Conservation (phyloP, 2,797 vertebrate species). For the Melanotaenia pygmaea region DNA sequence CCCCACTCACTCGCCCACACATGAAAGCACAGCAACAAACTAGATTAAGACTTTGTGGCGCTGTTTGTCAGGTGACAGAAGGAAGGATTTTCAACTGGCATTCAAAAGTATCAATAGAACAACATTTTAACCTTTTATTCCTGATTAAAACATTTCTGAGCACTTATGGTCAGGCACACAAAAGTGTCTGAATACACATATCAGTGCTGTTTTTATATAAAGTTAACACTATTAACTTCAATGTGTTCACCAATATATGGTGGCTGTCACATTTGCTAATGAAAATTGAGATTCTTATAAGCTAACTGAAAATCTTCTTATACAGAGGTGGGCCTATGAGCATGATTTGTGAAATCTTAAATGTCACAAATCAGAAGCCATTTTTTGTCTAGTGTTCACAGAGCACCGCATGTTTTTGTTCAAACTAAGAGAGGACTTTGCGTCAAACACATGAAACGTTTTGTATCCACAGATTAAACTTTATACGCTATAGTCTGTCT, state of each 20-base stretch:
- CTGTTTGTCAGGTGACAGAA: slow-evolving; percentile 34
- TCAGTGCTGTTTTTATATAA: background rate
- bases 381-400: too few species aligned
- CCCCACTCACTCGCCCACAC: slow-evolving; percentile 59
- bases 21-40: slow-evolving; percentile 50
- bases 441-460: background rate
- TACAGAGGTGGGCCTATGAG: background rate
- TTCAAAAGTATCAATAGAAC: background rate
- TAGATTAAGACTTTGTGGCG: slow-evolving; percentile 38
- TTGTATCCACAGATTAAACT: too few species aligned
- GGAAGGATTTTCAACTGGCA: slow-evolving; percentile 20
- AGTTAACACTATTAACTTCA: background rate
- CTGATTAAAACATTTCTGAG: background rate
- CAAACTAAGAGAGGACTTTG: background rate
- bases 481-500: too few species aligned
- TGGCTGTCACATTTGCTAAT: background rate
- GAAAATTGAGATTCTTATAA: background rate
- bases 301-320: background rate
- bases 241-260: background rate
- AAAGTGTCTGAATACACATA: background rate
- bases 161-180: slow-evolving; percentile 22
- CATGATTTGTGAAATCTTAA: background rate
- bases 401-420: too few species aligned
- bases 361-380: too few species aligned
- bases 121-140: slow-evolving; percentile 19